Evolutionary conservation across 2,797 vertebrate genomes (phyloP), one percentile per base, ranked within the genome.

Genomic region (Echeneis naucrates): DNA sequence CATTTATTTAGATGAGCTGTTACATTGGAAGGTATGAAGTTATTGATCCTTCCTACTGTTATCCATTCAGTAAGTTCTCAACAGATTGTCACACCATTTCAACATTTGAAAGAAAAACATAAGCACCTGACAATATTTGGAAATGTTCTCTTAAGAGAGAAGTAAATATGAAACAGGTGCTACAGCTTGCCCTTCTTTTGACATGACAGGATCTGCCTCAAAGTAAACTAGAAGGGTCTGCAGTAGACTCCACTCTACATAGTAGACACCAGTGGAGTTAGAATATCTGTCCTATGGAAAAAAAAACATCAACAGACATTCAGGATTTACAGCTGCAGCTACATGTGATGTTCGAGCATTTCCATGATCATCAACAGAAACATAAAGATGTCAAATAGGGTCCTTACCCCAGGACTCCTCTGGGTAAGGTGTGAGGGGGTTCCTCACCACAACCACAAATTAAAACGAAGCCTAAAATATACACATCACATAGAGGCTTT

Each of bases 301-400:
- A 47, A 13, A 37, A 24, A 32, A 24, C 2, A n/a, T n/a, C n/a
- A 35, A 54, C 35, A 42, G 5, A 17, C 19, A 24, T 7, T 68
- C 21, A 24, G 0, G 3, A 32, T 66, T 73, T 54, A 68, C 33
- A 65, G 5, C 21, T 4, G 51, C 40, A 33, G 42, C 52, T 62
- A 27, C 82, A 76, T 24, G 6, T 62, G 23, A 21, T 67, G 32
- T 58, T 54, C 19, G 17, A 47, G 27, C 66, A 21, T 67, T 69
- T 30, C 0, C 5, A 61, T 80, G 67, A 73, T 68, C n/a, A 52
- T 24, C 8, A 11, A 75, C 40, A 48, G 8, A 44, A 55, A 63
- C 37, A 61, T 57, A 56, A 80, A 68, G 19, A 70, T 66, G 80
- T 72, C 70, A 71, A 30, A 57, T 53, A 27, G 66, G 23, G 69